Evolutionary conservation across 2,888 invertebrate genomes (phyloP), one percentile per base, ranked within the genome.

Genomic region (Caenorhabditis virilis): DNA sequence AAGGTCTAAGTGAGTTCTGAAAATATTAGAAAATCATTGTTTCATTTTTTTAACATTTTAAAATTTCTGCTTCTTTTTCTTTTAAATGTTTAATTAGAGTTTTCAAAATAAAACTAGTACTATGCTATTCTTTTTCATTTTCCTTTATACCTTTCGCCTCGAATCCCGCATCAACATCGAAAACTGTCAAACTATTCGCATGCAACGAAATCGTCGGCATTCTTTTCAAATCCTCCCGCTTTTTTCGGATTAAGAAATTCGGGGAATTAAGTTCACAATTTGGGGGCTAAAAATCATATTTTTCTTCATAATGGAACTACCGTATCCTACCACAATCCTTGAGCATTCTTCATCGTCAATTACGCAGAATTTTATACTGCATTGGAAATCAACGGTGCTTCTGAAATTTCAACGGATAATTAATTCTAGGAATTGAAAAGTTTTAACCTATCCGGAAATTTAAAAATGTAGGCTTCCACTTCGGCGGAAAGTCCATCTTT

Each of bases 381-480:
- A 82, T 57, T 72, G 67, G 47, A 79, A 78, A 16, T 73, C 76
- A 35, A 80, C 61, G 3, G 51, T 65, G 1, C 54, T 25, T 39
- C 47, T 16, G 30, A 13, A 2, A 48, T 30, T 18, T 18, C 49
- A 25, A n/a, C n/a, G n/a, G n/a, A n/a, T n/a, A n/a, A n/a, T 48
- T 23, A 22, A 20, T 18, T 23, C 4, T 3, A 52, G 23, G n/a
- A 22, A 45, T 54, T 27, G n/a, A n/a, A n/a, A n/a, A n/a, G n/a
- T n/a, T n/a, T n/a, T n/a, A 38, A 51, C 47, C 62, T 41, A 53
- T 78, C 80, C 18, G 80, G 80, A 36, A 78, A 79, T 46, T 81
- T 82, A 59, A 82, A 79, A 15, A 77, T 75, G 56, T 70, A 72
- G 2, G 81, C 72, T 16, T 77, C 72, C 5, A 78, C 74, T 20